A percentile compares a stretch with the other conserved stretches of the same genome.
Conservation (phyloP, 2,113 vertebrate genomes). For the Ptilorrhoa leucosticta region DNA sequence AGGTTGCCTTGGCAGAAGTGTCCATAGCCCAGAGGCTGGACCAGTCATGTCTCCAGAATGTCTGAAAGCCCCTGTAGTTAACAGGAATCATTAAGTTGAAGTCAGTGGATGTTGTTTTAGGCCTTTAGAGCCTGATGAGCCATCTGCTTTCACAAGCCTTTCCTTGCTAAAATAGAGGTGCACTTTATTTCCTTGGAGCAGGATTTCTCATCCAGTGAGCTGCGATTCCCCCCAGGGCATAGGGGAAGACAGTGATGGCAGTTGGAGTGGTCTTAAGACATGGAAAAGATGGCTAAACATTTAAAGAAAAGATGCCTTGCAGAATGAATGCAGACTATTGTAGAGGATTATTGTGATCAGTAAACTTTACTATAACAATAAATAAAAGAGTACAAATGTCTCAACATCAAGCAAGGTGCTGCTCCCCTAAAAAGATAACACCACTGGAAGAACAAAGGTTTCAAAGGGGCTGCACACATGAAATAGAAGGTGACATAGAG, state of each 20-base stretch:
- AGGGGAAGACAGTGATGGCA: not conserved
- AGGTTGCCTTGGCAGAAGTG: not conserved
- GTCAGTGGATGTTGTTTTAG: not conserved
- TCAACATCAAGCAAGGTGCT: not conserved
- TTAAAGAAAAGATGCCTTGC: not conserved
- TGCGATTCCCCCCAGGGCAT: not conserved
- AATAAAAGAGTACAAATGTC: not conserved
- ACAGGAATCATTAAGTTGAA: not conserved
- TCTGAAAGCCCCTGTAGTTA: not conserved
- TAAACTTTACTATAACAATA: not conserved
- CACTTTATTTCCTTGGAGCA: not conserved
- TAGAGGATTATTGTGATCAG: not conserved
- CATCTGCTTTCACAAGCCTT: not conserved
- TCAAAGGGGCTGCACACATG: not conserved
- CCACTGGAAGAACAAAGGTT: not conserved
- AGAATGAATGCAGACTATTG: not conserved
- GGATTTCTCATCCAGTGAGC: not conserved
- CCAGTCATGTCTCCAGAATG: not conserved
- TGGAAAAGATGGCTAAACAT: not conserved
- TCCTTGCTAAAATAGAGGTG: not conserved
- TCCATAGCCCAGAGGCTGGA: not conserved
- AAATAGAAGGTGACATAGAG: not conserved
- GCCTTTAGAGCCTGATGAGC: not conserved
- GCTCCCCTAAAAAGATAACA: not conserved
- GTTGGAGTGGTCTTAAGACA: not conserved